Conservation (phyloP, 2,113 vertebrate species). For the Amphiprion percula region DNA sequence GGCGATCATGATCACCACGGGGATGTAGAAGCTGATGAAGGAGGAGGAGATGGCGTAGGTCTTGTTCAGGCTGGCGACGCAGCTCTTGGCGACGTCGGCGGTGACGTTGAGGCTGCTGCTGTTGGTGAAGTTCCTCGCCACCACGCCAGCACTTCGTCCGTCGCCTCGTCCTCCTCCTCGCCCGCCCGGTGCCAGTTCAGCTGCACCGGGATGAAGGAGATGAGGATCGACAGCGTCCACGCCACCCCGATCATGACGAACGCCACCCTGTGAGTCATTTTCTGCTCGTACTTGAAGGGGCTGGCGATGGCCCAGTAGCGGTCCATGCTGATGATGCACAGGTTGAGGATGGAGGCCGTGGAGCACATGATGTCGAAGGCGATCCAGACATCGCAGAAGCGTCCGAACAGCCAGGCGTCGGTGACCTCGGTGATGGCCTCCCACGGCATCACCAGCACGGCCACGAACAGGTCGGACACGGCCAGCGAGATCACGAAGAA, state of each 20-base stretch:
- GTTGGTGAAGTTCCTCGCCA: conserved; percentile 17
- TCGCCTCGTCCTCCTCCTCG: conserved; percentile 35
- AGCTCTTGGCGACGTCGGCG: conserved; percentile 58
- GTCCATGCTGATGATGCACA: conserved; percentile 90
- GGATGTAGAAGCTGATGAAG: conserved; percentile 87
- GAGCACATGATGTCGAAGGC: conserved; percentile 89
- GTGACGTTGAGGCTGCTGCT: conserved; percentile 24
- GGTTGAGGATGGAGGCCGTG: conserved; percentile 83
- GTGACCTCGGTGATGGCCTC: conserved; percentile 85
- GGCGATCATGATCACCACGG: conserved; percentile 87
- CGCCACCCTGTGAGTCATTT: conserved; percentile 85
- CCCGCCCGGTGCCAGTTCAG: conserved; percentile 86
- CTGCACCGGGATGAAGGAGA: conserved; percentile 88
- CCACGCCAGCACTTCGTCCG: not conserved
- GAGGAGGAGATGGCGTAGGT: conserved; percentile 87
- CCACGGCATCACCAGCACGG: conserved; percentile 89
- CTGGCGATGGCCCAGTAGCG: conserved; percentile 89
- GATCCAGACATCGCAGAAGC: conserved; percentile 88
- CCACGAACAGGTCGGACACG: conserved; percentile 87
- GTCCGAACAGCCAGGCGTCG: conserved; percentile 84
- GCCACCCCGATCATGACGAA: conserved; percentile 84
- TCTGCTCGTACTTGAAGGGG: conserved; percentile 86
- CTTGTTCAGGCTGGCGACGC: conserved; percentile 85
- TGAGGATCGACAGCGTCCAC: conserved; percentile 85
- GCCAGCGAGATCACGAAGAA: conserved; percentile 89